Evolutionary conservation across 2,797 vertebrate species (phyloP).

Genomic region (Esox lucius): DNA sequence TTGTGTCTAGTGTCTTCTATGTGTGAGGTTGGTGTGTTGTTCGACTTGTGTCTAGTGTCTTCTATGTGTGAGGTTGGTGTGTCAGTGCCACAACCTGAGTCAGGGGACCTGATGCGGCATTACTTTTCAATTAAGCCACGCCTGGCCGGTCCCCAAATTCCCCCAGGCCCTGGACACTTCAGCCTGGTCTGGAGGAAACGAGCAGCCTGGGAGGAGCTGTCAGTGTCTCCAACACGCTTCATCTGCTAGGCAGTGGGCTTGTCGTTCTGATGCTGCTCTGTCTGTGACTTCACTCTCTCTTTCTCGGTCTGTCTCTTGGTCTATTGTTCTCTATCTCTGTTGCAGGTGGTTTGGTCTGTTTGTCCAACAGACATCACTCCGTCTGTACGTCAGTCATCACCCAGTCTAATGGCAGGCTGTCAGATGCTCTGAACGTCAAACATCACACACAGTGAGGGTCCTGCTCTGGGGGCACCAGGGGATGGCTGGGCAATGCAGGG

Average conservation of each 20-base stretch:
- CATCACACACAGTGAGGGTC: slow-evolving; percentile 30
- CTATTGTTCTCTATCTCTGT: too few species aligned
- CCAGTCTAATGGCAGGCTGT: slow-evolving; percentile 51
- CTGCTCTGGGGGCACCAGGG: background rate
- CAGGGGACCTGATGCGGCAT: background rate
- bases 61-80: too few species aligned
- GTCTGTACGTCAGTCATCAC: slow-evolving; percentile 42
- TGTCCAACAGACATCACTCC: too few species aligned
- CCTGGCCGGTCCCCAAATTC: background rate
- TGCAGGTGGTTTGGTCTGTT: too few species aligned
- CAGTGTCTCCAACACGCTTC: background rate
- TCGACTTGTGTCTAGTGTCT: background rate
- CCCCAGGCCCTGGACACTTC: background rate
- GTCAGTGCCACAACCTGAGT: too few species aligned
- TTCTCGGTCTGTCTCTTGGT: too few species aligned
- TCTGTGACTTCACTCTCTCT: too few species aligned
- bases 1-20: too few species aligned
- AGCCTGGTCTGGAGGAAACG: background rate
- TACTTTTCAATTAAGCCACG: slow-evolving; percentile 21
- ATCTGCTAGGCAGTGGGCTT: background rate
- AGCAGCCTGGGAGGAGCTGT: slow-evolving; percentile 5
- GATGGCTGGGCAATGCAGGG: background rate
- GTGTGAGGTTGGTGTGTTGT: too few species aligned
- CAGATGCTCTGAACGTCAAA: slow-evolving; percentile 36
- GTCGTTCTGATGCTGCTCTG: background rate